Base-by-base conservation (phyloP, 2,888 invertebrate genomes). In the Nezara viridula region DNA sequence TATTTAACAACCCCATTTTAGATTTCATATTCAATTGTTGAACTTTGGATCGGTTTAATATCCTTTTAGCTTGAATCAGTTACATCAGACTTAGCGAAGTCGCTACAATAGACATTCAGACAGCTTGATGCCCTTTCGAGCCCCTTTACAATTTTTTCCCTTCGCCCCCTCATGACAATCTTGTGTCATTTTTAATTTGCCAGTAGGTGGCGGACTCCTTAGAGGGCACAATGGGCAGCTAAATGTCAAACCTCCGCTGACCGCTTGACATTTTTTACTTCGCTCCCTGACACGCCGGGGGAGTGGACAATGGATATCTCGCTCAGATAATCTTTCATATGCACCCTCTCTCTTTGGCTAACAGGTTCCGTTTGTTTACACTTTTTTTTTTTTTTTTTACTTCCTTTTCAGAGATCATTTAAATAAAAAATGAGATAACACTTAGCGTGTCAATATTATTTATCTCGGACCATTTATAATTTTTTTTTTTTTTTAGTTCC, bases 171-270 rank as follows among this genome's bases (percentile, higher is more conserved):
- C 27, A 0, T 60, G 32, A 73, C 66, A 73, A 37, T 19, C 32
- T 73, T 73, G 66, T 44, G 81, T 81, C 81, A 81, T 81, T 81
- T 81, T 81, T 81, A 81, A 81, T 81, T 81, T 81, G 81, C 12
- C 24, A 81, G 81, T n/a, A 44, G 44, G 44, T n/a, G 81, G 1
- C 44, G 81, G 81, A 3, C 81, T 81, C 47, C 81, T 81, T n/a
- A 21, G 44, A n/a, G n/a, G 12, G n/a, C 40, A 81, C 81, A 81
- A 81, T 81, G 81, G n/a, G n/a, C 44, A 44, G 40, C 81, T 81
- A 81, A 81, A 81, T 81, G 81, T 44, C 81, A 81, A 24, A 73
- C 6, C 66, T 73, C 44, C n/a, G 44, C 81, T 81, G 81, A 81
- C 81, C 81, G 81, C 81, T 24, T 81, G 81, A 81, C 81, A 81